Evolutionary conservation across 2,113 vertebrate genomes (phyloP).

Genomic region (Calidris pugnax): DNA sequence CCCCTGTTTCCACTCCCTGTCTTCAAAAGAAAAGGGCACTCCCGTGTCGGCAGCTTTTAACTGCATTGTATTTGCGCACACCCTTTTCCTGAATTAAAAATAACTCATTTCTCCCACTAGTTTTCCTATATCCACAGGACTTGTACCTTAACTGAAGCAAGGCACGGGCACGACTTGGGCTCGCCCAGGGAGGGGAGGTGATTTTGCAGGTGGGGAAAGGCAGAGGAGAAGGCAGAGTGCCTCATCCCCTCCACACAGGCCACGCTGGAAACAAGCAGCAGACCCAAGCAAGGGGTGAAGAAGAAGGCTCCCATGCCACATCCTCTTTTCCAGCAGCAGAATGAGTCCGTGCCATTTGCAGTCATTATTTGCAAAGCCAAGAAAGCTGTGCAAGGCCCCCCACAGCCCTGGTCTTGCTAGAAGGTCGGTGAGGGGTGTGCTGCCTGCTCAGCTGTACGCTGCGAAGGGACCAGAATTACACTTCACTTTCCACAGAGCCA

Average conservation of each 20-base stretch:
- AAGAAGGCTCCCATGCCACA: background rate
- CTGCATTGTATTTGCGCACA: background rate
- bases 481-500: background rate
- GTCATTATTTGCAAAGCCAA: background rate
- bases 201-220: background rate
- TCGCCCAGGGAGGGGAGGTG: background rate
- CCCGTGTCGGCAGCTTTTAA: background rate
- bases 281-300: background rate
- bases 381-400: background rate
- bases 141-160: background rate
- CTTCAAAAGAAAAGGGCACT: slow-evolving; percentile 24
- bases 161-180: background rate
- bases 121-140: background rate
- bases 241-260: background rate
- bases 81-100: slow-evolving; percentile 9
- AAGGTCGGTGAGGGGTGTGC: background rate
- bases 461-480: accelerated
- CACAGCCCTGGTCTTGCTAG: background rate
- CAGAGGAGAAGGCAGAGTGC: background rate
- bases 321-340: background rate
- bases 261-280: background rate
- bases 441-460: background rate
- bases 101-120: background rate
- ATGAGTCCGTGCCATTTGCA: accelerated
- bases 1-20: background rate